A percentile compares a stretch with the other conserved stretches of the same genome.
Evolutionary conservation across 2,797 vertebrate genomes (phyloP).

Genomic region (Gorsachius magnificus): DNA sequence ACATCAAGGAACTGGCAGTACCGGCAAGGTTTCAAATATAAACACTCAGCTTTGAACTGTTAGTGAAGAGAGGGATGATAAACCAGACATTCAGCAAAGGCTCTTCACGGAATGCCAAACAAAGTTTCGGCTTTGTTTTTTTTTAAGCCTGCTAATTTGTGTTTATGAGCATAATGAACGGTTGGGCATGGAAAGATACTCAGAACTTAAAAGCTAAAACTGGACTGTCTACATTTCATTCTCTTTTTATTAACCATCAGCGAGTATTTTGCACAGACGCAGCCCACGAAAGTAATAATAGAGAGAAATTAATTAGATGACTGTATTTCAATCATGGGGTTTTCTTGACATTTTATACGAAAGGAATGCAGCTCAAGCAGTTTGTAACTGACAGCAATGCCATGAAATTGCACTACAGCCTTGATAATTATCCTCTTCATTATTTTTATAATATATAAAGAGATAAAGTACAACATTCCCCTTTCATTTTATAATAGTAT

Average conservation of each 20-base stretch:
- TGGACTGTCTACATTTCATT: conserved; percentile 3
- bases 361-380: conserved; percentile 50
- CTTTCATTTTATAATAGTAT: conserved; percentile 65
- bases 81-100: conserved; percentile 2
- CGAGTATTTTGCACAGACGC: neutral
- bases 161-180: conserved; percentile 33
- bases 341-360: conserved; percentile 56
- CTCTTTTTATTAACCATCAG: conserved; percentile 33
- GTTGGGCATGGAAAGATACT: neutral
- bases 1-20: neutral
- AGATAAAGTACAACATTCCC: conserved; percentile 53
- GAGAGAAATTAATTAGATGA: conserved; percentile 70
- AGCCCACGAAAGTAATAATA: conserved; percentile 52
- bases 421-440: conserved; percentile 72
- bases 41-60: neutral
- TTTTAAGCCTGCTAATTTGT: neutral
- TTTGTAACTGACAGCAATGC: conserved; percentile 64
- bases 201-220: conserved; percentile 48
- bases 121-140: neutral
- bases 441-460: conserved; percentile 73
- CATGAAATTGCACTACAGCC: conserved; percentile 55
- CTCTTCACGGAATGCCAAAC: neutral
- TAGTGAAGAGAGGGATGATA: neutral
- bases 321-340: conserved; percentile 63
- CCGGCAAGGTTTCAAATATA: neutral